phyloP scores from a whole-genome alignment of 1,140 invertebrate genomes.

The Forficula auricularia region DNA sequence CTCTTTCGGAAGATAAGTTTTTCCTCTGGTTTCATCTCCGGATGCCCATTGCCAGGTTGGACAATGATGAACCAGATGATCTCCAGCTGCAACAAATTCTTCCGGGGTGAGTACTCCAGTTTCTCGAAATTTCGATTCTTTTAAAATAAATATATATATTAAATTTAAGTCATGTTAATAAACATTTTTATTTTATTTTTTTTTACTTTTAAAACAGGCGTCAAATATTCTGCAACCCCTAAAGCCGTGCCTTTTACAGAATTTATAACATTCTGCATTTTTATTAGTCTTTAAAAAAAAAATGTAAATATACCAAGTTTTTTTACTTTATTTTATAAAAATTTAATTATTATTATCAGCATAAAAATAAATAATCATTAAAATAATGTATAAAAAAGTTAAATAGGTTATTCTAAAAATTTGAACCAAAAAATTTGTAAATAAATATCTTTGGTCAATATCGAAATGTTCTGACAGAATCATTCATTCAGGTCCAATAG shows the following conservation, averaged over 20 bases:
- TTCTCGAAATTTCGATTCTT: conserved; percentile 98
- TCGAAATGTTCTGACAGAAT: too few species aligned
- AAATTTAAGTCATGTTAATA: conserved; percentile 11
- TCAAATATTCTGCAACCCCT: conserved; percentile 88
- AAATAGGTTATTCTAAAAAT: too few species aligned
- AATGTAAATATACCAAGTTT: too few species aligned
- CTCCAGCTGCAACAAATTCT: conserved; percentile 92
- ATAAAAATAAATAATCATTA: too few species aligned
- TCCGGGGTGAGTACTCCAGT: conserved; percentile 94
- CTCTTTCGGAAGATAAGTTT: conserved; percentile 77
- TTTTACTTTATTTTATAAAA: too few species aligned
- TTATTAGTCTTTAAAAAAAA: too few species aligned
- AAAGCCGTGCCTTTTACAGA: conserved; percentile 86
- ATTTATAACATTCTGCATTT: conserved; percentile 91
- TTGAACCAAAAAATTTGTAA: too few species aligned
- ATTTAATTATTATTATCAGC: too few species aligned
- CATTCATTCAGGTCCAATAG: too few species aligned
- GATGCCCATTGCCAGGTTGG: conserved; percentile 98
- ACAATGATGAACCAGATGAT: conserved; percentile 97
- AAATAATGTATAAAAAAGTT: too few species aligned
- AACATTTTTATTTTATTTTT: too few species aligned
- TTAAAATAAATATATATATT: conserved; percentile 17
- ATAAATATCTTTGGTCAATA: too few species aligned
- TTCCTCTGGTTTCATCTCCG: conserved; percentile 69
- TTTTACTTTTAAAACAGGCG: conserved; percentile 86